Base-by-base conservation (phyloP, 35 echinoderm and acorn worm genomes). In the Diadema setosum region DNA sequence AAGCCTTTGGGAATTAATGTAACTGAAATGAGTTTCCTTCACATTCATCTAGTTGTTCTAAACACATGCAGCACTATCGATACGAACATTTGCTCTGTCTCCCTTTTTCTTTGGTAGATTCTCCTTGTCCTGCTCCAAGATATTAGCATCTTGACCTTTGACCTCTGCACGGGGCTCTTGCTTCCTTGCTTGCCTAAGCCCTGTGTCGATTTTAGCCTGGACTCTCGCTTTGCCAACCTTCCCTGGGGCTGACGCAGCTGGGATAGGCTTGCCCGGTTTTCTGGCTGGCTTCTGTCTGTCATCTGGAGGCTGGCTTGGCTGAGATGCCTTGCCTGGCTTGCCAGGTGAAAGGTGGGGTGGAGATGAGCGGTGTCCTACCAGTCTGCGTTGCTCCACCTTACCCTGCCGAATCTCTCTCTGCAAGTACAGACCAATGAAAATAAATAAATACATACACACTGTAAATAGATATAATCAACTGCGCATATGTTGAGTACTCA, bases 151-250 rank as follows among this genome's bases (percentile, higher is more conserved):
- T 58, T 59, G n/a, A 49, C 84, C 78, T n/a, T n/a, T n/a, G 14
- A 16, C 49, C 33, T 45, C 85, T 26, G 48, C 42, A 41, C 48
- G 85, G 56, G 11, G 81, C 27, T 91, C 45, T 48, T 20, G 33
- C 80, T 70, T 45, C 32, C 44, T 84, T 25, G 73, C 35, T 44
- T 88, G 93, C 63, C 91, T 87, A 16, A 98, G 83, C 23, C 95
- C 95, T 0, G 91, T 91, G 43, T 98, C 87, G 56, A 98, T 94
- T 81, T 70, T 94, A 35, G 95, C 86, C n/a, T 65, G 70, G 21
- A 91, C 80, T 70, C 85, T 93, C 85, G 93, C 94, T 59, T 84
- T 97, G 46, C 32, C 16, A 3, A 46, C 33, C 44, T 82, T 87
- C 0, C 41, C 43, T 3, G 24, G 81, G 2, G 5, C 75, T 43